These are phyloP conservation scores for Enteromius unitaeniatus DNA, from an alignment of 2,797 vertebrate genomes.

Conservation along the genomic window DNA sequence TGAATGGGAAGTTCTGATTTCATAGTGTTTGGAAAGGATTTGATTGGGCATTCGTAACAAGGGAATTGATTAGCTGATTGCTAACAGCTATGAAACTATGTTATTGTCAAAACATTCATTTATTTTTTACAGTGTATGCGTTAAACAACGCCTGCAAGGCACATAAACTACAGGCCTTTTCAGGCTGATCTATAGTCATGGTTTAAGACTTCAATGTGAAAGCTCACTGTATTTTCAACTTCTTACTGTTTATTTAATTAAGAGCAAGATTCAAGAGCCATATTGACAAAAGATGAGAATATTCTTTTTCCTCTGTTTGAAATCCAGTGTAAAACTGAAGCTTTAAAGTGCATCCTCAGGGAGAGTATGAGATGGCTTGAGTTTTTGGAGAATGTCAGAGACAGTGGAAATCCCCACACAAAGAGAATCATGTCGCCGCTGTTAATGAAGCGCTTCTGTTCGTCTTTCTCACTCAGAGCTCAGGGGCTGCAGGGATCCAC, in stretches of 20 bases:
- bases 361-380: slow-evolving; percentile 61
- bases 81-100: no score
- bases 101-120: no score
- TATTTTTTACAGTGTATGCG: no score
- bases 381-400: slow-evolving; percentile 52
- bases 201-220: not conserved
- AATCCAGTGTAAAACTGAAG: slow-evolving; percentile 53
- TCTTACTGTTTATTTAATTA: not conserved
- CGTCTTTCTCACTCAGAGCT: slow-evolving; percentile 18
- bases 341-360: slow-evolving; percentile 67
- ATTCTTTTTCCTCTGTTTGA: slow-evolving; percentile 53
- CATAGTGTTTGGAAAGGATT: no score
- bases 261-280: not conserved
- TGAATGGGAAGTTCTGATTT: no score
- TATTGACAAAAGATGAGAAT: not conserved
- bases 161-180: not conserved
- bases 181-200: not conserved
- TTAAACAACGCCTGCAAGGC: not conserved
- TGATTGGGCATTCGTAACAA: no score
- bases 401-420: slow-evolving; percentile 63
- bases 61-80: no score
- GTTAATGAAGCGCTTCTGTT: slow-evolving; percentile 63
- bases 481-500: slow-evolving; percentile 48
- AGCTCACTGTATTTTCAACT: not conserved
- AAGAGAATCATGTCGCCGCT: slow-evolving; percentile 63